Evolutionary conservation across 1,140 invertebrate species (phyloP).

Genomic region (Drosophila obscura): DNA sequence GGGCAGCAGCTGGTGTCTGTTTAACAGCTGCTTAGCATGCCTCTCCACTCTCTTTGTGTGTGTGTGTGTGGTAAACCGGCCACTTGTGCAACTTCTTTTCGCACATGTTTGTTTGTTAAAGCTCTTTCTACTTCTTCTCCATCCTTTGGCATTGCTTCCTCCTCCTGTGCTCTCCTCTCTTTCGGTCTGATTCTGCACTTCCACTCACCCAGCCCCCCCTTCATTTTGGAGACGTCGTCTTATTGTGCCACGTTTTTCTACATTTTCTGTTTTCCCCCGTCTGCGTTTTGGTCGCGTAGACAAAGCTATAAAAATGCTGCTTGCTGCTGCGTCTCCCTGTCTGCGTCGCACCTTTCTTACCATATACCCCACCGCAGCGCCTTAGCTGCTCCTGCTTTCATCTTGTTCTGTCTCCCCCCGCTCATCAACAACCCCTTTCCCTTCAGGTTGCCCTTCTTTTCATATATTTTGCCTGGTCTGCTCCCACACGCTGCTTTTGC

Average conservation of each 20-base stretch:
- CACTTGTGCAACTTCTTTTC: constrained; percentile 71
- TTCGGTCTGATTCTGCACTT: background rate
- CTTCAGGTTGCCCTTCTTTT: constrained; percentile 40
- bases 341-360: constrained; percentile 37
- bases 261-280: constrained; percentile 32
- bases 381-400: constrained; percentile 20
- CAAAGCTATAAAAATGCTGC: constrained; percentile 52
- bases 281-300: constrained; percentile 39
- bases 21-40: constrained; percentile 72
- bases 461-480: constrained; percentile 49
- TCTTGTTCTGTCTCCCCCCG: constrained; percentile 27
- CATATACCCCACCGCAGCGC: background rate
- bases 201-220: background rate
- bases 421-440: constrained; percentile 18
- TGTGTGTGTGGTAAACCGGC: constrained; percentile 52
- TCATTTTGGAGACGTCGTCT: constrained; percentile 41
- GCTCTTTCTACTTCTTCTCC: background rate
- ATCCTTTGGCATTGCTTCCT: constrained; percentile 45
- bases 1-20: constrained; percentile 44
- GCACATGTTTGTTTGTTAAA: constrained; percentile 52
- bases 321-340: constrained; percentile 61
- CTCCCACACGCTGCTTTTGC: background rate
- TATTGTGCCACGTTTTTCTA: constrained; percentile 56
- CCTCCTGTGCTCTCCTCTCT: constrained; percentile 2
- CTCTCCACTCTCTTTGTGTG: constrained; percentile 16